Evolutionary conservation across 1,140 invertebrate genomes (phyloP).

Genomic region (Eufriesea mexicana): DNA sequence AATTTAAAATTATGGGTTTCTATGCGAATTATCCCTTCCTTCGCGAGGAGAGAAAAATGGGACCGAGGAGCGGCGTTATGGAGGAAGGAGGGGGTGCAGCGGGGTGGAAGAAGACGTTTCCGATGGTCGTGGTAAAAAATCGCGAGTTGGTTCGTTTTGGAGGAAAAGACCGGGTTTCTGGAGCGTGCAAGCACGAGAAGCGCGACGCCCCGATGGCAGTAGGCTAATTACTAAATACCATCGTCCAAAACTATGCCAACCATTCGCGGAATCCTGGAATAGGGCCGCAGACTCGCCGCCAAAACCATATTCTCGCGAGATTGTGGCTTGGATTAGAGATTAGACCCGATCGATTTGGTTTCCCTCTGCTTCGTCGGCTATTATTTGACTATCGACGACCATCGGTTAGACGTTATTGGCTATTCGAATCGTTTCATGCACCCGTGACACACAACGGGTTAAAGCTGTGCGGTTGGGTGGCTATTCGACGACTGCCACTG

Average conservation of each 20-base stretch:
- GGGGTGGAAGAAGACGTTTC: not conserved
- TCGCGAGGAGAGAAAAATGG: too few species aligned
- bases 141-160: not conserved
- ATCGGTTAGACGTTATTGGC: constrained; percentile 18
- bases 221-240: constrained; percentile 68
- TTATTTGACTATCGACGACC: constrained; percentile 29
- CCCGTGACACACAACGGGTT: too few species aligned
- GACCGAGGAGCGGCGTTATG: too few species aligned
- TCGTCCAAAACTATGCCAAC: constrained; percentile 56
- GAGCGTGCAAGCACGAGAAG: constrained; percentile 16
- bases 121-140: not conserved
- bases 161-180: not conserved
- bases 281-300: constrained; percentile 42
- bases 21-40: too few species aligned
- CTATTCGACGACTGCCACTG: not conserved
- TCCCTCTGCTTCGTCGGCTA: not conserved
- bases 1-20: too few species aligned
- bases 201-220: constrained; percentile 26
- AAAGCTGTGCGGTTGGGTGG: not conserved
- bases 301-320: constrained; percentile 54
- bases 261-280: constrained; percentile 54
- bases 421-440: not conserved
- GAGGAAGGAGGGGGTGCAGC: too few species aligned
- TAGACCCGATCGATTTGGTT: constrained; percentile 45
- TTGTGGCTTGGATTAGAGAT: constrained; percentile 60